phyloP scores from a whole-genome alignment of 2,797 vertebrate genomes.

The Oryzias sinensis region DNA sequence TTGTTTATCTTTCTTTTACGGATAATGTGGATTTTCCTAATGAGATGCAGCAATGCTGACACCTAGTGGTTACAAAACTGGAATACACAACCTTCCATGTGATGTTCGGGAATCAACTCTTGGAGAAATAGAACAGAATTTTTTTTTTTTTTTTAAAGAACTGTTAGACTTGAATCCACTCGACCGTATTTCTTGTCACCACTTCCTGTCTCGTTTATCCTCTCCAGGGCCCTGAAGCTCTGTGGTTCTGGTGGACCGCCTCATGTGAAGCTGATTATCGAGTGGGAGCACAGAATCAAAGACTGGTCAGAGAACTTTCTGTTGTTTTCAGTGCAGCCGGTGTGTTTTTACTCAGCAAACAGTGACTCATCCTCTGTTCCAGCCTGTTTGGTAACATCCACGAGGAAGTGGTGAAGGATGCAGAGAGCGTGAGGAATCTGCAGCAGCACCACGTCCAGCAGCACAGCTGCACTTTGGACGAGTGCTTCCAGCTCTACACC shows the following conservation, averaged over 20 bases:
- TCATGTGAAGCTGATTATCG: slow-evolving; percentile 88
- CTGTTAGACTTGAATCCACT: background rate
- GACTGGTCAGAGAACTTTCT: slow-evolving; percentile 82
- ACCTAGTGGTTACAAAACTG: slow-evolving; percentile 41
- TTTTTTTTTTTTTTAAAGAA: background rate
- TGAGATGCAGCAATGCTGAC: slow-evolving; percentile 26
- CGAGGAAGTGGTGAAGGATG: slow-evolving; percentile 88
- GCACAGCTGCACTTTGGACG: slow-evolving; percentile 88
- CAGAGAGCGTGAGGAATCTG: slow-evolving; percentile 84
- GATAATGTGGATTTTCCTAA: background rate
- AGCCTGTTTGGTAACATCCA: slow-evolving; percentile 90
- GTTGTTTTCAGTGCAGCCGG: background rate
- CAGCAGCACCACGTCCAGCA: slow-evolving; percentile 87
- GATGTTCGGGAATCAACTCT: background rate
- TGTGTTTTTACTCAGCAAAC: background rate
- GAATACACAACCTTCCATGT: background rate
- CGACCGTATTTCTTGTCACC: background rate
- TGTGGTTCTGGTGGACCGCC: slow-evolving; percentile 84
- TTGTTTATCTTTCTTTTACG: too few species aligned
- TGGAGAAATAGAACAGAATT: background rate
- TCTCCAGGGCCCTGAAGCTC: slow-evolving; percentile 83
- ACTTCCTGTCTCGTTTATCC: background rate
- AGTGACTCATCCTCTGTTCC: background rate
- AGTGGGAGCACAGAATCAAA: slow-evolving; percentile 88
- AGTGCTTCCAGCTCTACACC: slow-evolving; percentile 96